Conservation (phyloP, 2,797 vertebrate species). For the Chloroceryle amazona region DNA sequence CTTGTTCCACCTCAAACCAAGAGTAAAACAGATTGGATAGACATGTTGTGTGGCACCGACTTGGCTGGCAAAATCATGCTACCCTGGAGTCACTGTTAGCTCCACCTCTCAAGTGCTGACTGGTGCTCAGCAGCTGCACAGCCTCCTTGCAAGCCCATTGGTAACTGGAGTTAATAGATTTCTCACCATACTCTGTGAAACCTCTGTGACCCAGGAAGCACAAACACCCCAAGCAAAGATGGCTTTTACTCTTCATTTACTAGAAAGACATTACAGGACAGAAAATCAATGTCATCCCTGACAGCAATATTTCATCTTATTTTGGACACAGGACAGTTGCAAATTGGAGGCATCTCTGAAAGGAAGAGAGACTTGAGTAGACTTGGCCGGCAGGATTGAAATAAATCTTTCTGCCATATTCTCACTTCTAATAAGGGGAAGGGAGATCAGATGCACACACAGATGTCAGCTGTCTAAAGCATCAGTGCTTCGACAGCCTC, state of each 20-base stretch:
- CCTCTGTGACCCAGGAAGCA: background rate
- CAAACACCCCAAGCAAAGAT: rapidly evolving
- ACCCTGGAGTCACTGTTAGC: background rate
- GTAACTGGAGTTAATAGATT: background rate
- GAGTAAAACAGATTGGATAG: background rate
- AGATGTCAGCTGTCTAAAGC: constrained; percentile 10
- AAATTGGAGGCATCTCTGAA: background rate
- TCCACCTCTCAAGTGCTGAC: background rate
- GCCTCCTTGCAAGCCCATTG: background rate
- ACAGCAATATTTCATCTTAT: background rate
- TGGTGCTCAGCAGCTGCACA: background rate
- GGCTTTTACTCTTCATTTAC: background rate
- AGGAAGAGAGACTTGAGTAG: background rate
- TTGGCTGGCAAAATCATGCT: background rate
- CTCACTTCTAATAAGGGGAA: background rate
- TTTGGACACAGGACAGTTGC: background rate
- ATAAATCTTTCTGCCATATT: constrained; percentile 14
- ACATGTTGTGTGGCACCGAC: rapidly evolving
- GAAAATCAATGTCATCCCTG: background rate
- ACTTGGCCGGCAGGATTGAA: background rate
- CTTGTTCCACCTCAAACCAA: background rate
- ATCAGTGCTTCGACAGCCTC: background rate
- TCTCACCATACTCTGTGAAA: background rate
- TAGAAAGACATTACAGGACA: background rate
- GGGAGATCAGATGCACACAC: background rate